These are phyloP conservation scores for Microdon myrmicae DNA, from an alignment of 2,888 invertebrate species.

Conservation along the genomic window DNA sequence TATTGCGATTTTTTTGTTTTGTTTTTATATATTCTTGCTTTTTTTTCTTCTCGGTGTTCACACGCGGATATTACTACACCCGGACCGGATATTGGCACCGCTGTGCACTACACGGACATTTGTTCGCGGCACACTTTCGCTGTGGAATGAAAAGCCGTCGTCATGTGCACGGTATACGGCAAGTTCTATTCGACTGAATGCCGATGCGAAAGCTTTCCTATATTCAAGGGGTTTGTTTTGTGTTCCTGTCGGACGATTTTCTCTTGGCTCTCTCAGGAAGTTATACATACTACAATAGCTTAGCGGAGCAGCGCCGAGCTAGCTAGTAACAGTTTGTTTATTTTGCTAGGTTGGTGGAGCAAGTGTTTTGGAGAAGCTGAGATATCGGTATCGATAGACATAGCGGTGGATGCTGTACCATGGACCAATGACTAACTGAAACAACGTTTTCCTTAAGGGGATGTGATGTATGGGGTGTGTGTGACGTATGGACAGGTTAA, in stretches of 20 bases:
- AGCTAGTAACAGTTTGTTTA: slow-evolving; percentile 33
- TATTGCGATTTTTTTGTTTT: too few relatives aligned
- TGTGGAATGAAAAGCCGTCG: slow-evolving; percentile 18
- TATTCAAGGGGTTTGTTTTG: slow-evolving; percentile 15
- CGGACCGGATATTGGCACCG: slow-evolving; percentile 23
- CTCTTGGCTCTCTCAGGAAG: slow-evolving; percentile 23
- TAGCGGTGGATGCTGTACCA: slow-evolving; percentile 6
- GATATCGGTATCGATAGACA: slow-evolving; percentile 13
- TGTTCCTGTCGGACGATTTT: slow-evolving; percentile 6
- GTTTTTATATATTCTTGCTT: too few relatives aligned
- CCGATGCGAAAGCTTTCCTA: slow-evolving; percentile 30
- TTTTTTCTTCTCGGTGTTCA: slow-evolving; percentile 3
- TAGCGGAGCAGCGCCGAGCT: not conserved
- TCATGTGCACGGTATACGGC: slow-evolving; percentile 22
- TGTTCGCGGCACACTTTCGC: slow-evolving; percentile 13
- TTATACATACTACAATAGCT: slow-evolving; percentile 3
- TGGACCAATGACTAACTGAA: slow-evolving; percentile 13
- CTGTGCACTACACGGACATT: slow-evolving; percentile 1
- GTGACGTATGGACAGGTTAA: too few relatives aligned
- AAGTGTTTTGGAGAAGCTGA: slow-evolving; percentile 18
- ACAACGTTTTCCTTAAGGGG: too few relatives aligned
- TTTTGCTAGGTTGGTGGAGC: slow-evolving; percentile 33
- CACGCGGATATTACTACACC: slow-evolving; percentile 3
- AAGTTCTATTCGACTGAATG: slow-evolving; percentile 39
- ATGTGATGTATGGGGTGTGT: too few relatives aligned